Base-by-base conservation (phyloP, 1,140 invertebrate species). In the Amyelois transitella region DNA sequence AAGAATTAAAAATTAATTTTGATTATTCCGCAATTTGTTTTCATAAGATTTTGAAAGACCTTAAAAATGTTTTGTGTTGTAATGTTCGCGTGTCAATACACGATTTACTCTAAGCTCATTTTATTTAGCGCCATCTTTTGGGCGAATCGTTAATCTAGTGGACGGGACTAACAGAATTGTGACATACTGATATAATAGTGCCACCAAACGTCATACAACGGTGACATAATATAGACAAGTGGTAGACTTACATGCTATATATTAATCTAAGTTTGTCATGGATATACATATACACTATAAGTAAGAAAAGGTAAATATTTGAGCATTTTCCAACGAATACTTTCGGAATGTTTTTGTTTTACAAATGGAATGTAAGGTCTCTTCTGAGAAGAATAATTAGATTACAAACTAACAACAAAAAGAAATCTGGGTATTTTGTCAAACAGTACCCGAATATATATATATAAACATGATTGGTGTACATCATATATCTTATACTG, bases 291-390 rank as follows among this genome's bases (percentile, higher is more conserved):
- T 60, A 17, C 48, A 59, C 5, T 38, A 38, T 38, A 38, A 38
- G 3, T 59, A 48, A 45, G 58, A 58, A 58, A 17, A 18, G 38
- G 55, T 55, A 52, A 51, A 60, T 61, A 58, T 65, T 65, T 65
- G 63, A 65, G 63, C 63, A 61, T 50, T 52, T 45, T 38, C 32
- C 44, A 56, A 21, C 25, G 50, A 55, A 48, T 48, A 54, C 18
- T 50, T 47, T 28, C 32, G 53, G 53, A 55, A 55, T 55, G 53
- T 55, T 3, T 55, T 7, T 47, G 24, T 32, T n/a, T 43, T 25
- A 52, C 43, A 19, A 43, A 43, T 56, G 47, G 25, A 51, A 32
- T 43, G 54, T 43, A 48, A 14, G 12, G 3, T 14, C 17, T 38
- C 32, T 38, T 38, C 32, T 38, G 32, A 6, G 32, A 38, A 38